These are phyloP conservation scores for Pimpla rufipes DNA, from an alignment of 2,888 invertebrate species.

Conservation along the genomic window DNA sequence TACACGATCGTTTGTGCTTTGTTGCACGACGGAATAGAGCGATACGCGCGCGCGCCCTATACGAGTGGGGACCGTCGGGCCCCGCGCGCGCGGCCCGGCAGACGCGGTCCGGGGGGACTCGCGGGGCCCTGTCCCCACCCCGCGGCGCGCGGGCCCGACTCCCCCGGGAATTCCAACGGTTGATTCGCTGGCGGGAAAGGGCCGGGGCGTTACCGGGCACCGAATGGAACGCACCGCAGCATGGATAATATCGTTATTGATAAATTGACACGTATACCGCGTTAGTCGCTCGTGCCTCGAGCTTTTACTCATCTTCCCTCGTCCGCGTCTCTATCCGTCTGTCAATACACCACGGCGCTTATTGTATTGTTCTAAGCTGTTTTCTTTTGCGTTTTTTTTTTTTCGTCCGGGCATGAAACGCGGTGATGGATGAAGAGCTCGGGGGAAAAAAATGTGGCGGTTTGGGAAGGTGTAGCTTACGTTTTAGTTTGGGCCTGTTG, in stretches of 20 bases:
- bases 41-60: conserved; percentile 46
- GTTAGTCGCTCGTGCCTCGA: conserved; percentile 59
- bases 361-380: background rate
- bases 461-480: background rate
- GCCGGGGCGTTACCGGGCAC: conserved; percentile 62
- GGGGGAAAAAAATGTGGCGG: background rate
- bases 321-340: conserved; percentile 53
- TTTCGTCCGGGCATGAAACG: background rate
- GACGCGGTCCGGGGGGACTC: conserved; percentile 54
- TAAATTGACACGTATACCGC: conserved; percentile 68
- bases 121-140: conserved; percentile 45
- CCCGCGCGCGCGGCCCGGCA: conserved; percentile 43
- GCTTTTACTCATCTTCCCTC: conserved; percentile 35
- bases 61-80: conserved; percentile 43
- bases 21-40: conserved; percentile 60
- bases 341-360: background rate
- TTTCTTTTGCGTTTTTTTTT: background rate
- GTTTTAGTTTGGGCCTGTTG: background rate
- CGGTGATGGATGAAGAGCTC: conserved; percentile 12
- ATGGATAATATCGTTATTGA: conserved; percentile 68
- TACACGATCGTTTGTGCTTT: conserved; percentile 31
- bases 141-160: background rate
- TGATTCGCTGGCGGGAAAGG: conserved; percentile 64
- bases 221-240: conserved; percentile 35
- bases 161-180: conserved; percentile 51